Conservation (phyloP, 2,113 vertebrate species). For the Dissostichus mawsoni region DNA sequence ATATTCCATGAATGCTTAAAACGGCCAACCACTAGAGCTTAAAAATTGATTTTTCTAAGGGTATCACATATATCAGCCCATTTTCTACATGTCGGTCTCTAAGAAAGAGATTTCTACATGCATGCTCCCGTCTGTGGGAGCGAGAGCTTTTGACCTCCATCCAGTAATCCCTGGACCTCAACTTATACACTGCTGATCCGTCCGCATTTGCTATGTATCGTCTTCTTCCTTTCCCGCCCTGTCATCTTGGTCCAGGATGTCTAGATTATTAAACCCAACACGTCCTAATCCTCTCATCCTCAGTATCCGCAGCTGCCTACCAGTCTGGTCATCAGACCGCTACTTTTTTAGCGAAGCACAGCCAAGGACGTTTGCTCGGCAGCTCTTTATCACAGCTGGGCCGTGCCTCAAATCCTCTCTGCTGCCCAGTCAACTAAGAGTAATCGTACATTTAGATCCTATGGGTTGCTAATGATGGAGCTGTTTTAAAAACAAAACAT, state of each 20-base stretch:
- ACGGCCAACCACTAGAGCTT: slow-evolving; percentile 19
- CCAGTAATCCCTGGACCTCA: slow-evolving; percentile 71
- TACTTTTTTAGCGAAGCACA: slow-evolving; percentile 49
- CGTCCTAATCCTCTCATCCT: slow-evolving; percentile 74
- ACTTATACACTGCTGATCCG: slow-evolving; percentile 73
- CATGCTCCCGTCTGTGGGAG: slow-evolving; percentile 45
- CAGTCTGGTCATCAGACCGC: slow-evolving; percentile 64
- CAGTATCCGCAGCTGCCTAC: slow-evolving; percentile 50
- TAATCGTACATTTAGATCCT: slow-evolving; percentile 17
- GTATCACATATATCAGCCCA: slow-evolving; percentile 44
- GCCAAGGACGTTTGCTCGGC: slow-evolving; percentile 37
- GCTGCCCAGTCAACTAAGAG: slow-evolving; percentile 39
- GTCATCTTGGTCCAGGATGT: slow-evolving; percentile 63
- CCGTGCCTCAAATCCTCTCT: slow-evolving; percentile 26
- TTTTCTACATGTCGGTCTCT: slow-evolving; percentile 36
- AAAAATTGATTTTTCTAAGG: slow-evolving; percentile 28
- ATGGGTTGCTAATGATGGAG: slow-evolving; percentile 32
- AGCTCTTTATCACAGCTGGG: slow-evolving; percentile 43
- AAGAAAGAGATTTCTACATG: slow-evolving; percentile 56
- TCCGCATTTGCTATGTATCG: slow-evolving; percentile 61
- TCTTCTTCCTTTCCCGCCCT: slow-evolving; percentile 55
- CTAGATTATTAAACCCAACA: slow-evolving; percentile 71
- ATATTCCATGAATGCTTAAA: slow-evolving; percentile 42
- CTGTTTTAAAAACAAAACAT: not conserved
- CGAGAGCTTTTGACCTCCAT: slow-evolving; percentile 58